These are phyloP conservation scores for Neoascia interrupta DNA, from an alignment of 2,888 invertebrate genomes.

Conservation along the genomic window DNA sequence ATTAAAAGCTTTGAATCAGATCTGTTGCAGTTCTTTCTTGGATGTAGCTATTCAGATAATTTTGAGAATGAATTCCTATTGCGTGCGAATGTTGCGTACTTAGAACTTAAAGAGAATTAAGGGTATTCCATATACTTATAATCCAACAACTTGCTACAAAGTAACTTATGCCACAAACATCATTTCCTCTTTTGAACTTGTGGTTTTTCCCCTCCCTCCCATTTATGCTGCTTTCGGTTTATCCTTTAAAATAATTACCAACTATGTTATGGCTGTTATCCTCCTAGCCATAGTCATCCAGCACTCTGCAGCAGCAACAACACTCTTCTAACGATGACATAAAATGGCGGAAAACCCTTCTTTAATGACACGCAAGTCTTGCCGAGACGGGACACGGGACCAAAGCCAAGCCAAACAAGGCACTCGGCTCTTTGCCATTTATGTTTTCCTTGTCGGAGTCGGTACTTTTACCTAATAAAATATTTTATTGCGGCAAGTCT, in stretches of 20 bases:
- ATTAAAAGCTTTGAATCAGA: no score
- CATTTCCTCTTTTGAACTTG: conserved; percentile 23
- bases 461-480: conserved; percentile 42
- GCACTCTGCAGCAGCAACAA: conserved; percentile 24
- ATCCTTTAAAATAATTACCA: conserved; percentile 48
- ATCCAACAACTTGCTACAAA: conserved; percentile 11
- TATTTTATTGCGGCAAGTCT: conserved; percentile 41
- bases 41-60: no score
- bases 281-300: conserved; percentile 17
- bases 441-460: conserved; percentile 18
- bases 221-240: conserved; percentile 45
- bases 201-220: conserved; percentile 39
- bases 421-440: conserved; percentile 3
- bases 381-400: neutral
- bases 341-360: conserved; percentile 38
- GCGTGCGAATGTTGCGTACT: no score
- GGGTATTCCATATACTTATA: no score
- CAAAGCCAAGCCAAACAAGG: neutral
- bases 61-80: no score
- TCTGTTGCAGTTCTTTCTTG: no score
- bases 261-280: conserved; percentile 46
- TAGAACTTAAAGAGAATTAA: no score
- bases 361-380: conserved; percentile 41
- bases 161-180: conserved; percentile 18
- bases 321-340: conserved; percentile 53